Conservation (phyloP, 2,797 vertebrate species). For the Hemibagrus guttatus region DNA sequence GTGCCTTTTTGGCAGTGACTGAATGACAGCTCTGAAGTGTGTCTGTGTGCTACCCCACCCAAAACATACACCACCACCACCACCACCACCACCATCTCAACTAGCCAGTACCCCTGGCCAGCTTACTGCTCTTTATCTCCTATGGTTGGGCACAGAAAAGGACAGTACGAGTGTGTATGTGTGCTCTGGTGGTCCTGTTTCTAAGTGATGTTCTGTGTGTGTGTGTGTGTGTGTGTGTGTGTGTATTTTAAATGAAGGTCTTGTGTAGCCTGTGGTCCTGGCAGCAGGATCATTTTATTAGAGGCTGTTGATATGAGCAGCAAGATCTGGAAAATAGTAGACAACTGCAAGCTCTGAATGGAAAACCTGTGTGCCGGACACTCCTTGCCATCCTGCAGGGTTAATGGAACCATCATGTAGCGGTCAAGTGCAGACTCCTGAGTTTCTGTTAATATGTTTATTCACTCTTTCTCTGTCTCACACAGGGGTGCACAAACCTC, state of each 20-base stretch:
- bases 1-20: constrained; percentile 59
- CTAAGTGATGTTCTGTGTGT: constrained; percentile 59
- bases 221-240: constrained; percentile 44
- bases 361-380: constrained; percentile 70
- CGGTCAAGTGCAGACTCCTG: constrained; percentile 95
- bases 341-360: constrained; percentile 50
- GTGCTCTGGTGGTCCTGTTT: constrained; percentile 55
- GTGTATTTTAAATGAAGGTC: constrained; percentile 62
- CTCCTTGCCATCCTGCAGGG: constrained; percentile 79
- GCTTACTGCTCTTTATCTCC: constrained; percentile 81
- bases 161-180: constrained; percentile 47
- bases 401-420: constrained; percentile 88
- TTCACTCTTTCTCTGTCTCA: constrained; percentile 79
- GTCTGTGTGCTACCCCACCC: constrained; percentile 36
- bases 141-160: constrained; percentile 79
- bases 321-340: constrained; percentile 61
- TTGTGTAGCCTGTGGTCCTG: constrained; percentile 36
- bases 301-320: constrained; percentile 57
- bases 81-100: constrained; percentile 2
- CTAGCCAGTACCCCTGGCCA: constrained; percentile 69
- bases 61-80: constrained; percentile 10
- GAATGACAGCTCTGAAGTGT: constrained; percentile 55
- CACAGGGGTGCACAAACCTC: constrained; percentile 45
- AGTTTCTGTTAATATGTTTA: constrained; percentile 91
- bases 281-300: constrained; percentile 48